Percentiles rank a stretch among this genome's conserved stretches.
phyloP scores from a whole-genome alignment of 2,797 vertebrate genomes.

The Perodicticus potto region DNA sequence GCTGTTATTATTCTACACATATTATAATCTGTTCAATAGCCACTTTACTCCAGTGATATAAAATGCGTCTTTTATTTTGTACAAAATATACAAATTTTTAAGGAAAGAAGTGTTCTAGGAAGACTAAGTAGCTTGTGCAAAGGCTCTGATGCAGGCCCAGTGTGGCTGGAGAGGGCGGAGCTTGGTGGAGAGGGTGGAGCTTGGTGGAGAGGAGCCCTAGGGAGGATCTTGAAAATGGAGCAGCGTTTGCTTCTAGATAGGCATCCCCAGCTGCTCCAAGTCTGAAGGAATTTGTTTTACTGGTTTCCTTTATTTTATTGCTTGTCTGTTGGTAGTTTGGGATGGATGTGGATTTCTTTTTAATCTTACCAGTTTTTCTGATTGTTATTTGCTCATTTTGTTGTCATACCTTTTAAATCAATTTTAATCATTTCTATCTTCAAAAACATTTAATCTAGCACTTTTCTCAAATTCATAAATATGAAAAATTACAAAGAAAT shows the following conservation, averaged over 20 bases:
- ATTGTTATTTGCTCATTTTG: neutral
- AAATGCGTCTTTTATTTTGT: constrained; percentile 15
- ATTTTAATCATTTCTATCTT: constrained; percentile 16
- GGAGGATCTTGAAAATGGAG: neutral
- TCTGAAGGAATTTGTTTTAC: neutral
- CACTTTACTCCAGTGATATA: neutral
- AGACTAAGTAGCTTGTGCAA: neutral
- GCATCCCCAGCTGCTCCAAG: neutral
- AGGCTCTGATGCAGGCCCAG: neutral
- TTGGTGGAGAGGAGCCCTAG: neutral
- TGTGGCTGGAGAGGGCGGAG: neutral
- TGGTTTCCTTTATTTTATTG: neutral
- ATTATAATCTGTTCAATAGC: neutral
- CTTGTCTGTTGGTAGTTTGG: neutral
- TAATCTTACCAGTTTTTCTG: neutral
- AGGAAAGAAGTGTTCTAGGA: neutral
- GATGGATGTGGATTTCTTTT: neutral
- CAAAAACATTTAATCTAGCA: neutral
- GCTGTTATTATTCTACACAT: neutral
- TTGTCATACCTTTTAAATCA: neutral
- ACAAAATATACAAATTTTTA: neutral
- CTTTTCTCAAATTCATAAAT: neutral
- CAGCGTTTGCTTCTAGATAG: fast-evolving
- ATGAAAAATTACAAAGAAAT: neutral
- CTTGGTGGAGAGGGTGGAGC: neutral